Evolutionary conservation across 2,888 invertebrate species (phyloP), one percentile per base, ranked within the genome.

Genomic region (Latrodectus elegans): DNA sequence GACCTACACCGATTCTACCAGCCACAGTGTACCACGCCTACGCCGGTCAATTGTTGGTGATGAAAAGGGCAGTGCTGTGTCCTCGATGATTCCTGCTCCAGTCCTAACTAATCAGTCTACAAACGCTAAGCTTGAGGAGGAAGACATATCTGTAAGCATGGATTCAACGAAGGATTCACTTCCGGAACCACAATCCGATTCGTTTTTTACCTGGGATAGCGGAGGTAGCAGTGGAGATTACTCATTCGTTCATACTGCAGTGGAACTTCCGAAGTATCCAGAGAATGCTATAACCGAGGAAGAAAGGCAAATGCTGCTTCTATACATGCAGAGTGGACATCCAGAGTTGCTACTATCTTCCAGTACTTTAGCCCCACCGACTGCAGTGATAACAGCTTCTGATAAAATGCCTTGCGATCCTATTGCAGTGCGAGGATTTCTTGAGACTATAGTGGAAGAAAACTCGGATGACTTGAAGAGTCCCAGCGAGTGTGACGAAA

Each of bases 121-220:
- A 67, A 12, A 22, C 11, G 38, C 38, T 38, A 6, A 38, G 38
- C 38, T 38, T 38, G 38, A 38, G 6, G 38, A 38, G 38, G 12
- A 52, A 65, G 22, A 49, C 22, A 67, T n/a, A 14, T 15, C 65
- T 51, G 8, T 49, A 6, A 9, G 8, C 10, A 85, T 85, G 85
- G 79, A 79, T 73, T 17, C 70, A 51, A 26, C 67, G 2, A 49
- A 22, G 4, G 75, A 86, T 53, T 10, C 60, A 8, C 71, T 70
- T 14, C 64, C 70, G 60, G 85, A 77, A 10, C 70, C 79, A 26
- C 88, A 88, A 49, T 65, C 78, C 49, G 88, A 84, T 49, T 80
- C 82, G 4, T 88, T 85, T 74, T 84, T 88, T 73, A 84, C 88
- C 10, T 88, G 88, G 88, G 88, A 88, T 52, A 88, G 88, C 17